Base-by-base conservation (phyloP, 2,888 invertebrate genomes). In the Argyresthia albistria region DNA sequence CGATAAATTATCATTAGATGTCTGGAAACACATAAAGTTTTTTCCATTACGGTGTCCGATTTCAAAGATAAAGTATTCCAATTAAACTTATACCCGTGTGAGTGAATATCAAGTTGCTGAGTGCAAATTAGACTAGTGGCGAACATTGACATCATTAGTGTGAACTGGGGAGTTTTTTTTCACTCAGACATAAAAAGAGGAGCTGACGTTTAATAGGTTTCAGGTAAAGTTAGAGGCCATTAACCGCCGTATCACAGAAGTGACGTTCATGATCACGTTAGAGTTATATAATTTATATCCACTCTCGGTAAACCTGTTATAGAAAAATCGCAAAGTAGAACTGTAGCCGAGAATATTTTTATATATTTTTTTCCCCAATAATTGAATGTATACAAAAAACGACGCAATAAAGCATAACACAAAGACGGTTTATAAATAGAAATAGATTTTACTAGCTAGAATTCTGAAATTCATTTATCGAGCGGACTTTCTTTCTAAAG, bases 191-290 rank as follows among this genome's bases (percentile, higher is more conserved):
- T 66, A 67, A 69, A 70, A 73, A 68, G 58, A 55, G 48, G 59
- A 65, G 69, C 72, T 76, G 75, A 73, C 76, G 73, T 74, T 74
- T 70, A 73, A 71, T 66, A 60, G 63, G 73, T 75, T 74, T 67
- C 60, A 69, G 66, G 63, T 65, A 63, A 65, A 74, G 73, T 73
- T 76, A 66, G 69, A 57, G 73, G 73, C 70, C 73, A 66, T 79
- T 78, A 75, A 66, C 72, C 70, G 70, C 51, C 16, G 25, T 25
- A 25, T 9, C 15, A 45, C 45, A 10, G 15, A 45, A 15, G 8
- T 15, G 10, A 39, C 8, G 11, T 39, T 39, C 39, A 39, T 10
- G 11, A 25, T 25, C 25, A 6, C 25, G 25, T 25, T 25, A 2
- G 25, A 25, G 25, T 25, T 25, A 25, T 2, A 25, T 25, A 25